Base-by-base conservation (phyloP, 2,797 vertebrate species). In the Amblyraja radiata region DNA sequence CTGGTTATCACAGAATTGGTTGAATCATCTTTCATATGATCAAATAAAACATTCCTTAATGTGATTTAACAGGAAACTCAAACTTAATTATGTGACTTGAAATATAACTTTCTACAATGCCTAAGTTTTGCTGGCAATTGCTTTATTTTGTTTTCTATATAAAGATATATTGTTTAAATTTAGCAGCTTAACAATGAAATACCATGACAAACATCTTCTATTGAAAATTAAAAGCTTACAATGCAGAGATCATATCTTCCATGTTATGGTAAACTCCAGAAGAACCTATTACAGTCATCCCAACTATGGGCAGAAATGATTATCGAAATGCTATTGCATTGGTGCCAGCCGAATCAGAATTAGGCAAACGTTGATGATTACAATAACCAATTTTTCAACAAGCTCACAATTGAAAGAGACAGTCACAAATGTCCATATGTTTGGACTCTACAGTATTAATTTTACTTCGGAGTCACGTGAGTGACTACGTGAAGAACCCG, bases 31-130 rank as follows among this genome's bases (percentile, higher is more conserved):
- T 74, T 74, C 73, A 74, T n/a, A 76, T 54, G 25, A 39, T 54
- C 71, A 92, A 23, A 23, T 1, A n/a, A 88, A 88, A 54, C 39
- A 74, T 76, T 28, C 71, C 46, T 13, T 14, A 58, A 76, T 92
- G 90, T 16, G 4, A 58, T 76, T 92, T 54, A 23, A 76, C 90
- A 76, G 46, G 23, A 92, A 76, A 6, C 46, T 92, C 39, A 74
- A 92, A n/a, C 36, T 74, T 92, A 92, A 92, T 92, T 54, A 46
- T 76, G 46, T 76, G 39, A 92, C 71, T 92, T 73, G 90, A 92
- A 76, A 73, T 21, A 46, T 76, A 46, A 46, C 90, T 92, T 76
- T 74, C 71, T 54, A 58, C 73, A 74, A 92, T 16, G 23, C 23
- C 73, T 13, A 76, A 71, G 10, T 92, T 92, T 92, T 92, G 23